These are phyloP conservation scores for Eudemis profundana DNA, from an alignment of 2,888 invertebrate genomes.

Conservation along the genomic window DNA sequence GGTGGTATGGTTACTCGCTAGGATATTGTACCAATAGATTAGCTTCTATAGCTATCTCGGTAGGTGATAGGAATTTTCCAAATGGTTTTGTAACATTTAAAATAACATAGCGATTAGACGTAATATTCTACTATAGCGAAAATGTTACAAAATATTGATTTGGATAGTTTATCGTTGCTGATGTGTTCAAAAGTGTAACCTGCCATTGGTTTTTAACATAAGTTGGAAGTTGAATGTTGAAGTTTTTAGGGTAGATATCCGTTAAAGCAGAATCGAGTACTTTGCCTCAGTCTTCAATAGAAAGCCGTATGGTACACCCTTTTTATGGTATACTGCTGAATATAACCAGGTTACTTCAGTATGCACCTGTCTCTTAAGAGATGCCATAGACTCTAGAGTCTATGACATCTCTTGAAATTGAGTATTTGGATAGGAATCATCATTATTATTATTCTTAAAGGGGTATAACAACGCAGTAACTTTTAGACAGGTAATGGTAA, in stretches of 20 bases:
- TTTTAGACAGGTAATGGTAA: background rate
- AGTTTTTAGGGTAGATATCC: conserved; percentile 22
- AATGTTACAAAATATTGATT: conserved; percentile 25
- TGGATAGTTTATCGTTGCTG: conserved; percentile 25
- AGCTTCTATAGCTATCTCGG: conserved; percentile 4
- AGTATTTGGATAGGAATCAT: too few species aligned
- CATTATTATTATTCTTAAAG: background rate
- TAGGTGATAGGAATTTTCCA: conserved; percentile 23
- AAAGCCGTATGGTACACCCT: background rate
- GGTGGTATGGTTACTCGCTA: conserved; percentile 20
- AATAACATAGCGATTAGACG: conserved; percentile 9
- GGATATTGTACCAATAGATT: conserved; percentile 23
- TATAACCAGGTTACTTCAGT: too few species aligned
- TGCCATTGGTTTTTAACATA: conserved; percentile 28
- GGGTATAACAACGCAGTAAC: background rate
- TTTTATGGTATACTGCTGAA: background rate
- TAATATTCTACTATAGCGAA: conserved; percentile 13
- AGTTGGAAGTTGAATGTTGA: conserved; percentile 22
- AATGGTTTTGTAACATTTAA: conserved; percentile 27
- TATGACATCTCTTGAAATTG: too few species aligned
- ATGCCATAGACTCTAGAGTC: too few species aligned
- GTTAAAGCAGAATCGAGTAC: conserved; percentile 23
- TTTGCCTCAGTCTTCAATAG: conserved; percentile 11
- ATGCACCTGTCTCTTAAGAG: too few species aligned
- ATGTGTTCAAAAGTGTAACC: conserved; percentile 37